Evolutionary conservation across 2,888 invertebrate species (phyloP).

Genomic region (Zhengitettix transpicula): DNA sequence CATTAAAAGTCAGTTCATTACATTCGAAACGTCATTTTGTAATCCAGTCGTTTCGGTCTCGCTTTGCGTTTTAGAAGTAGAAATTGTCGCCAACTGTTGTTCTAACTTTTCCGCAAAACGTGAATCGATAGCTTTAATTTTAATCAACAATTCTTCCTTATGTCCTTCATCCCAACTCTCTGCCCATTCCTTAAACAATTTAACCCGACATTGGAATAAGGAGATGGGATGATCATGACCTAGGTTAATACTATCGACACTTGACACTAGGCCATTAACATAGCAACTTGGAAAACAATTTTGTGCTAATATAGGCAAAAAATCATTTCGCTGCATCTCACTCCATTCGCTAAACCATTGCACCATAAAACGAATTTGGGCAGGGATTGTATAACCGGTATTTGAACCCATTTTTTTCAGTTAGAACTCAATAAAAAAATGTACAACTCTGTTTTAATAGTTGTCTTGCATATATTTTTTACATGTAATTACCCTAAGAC

Average conservation of each 20-base stretch:
- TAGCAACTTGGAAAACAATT: conserved; percentile 41
- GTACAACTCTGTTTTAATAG: too few relatives aligned
- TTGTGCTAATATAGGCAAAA: conserved; percentile 57
- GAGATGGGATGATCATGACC: conserved; percentile 53
- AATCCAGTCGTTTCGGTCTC: too few relatives aligned
- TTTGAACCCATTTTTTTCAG: conserved; percentile 12
- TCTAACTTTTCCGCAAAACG: conserved; percentile 49
- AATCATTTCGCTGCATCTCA: conserved; percentile 71
- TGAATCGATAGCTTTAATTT: conserved; percentile 52
- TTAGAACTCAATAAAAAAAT: too few relatives aligned
- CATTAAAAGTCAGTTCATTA: too few relatives aligned
- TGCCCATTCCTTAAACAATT: conserved; percentile 72
- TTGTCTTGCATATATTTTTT: too few relatives aligned
- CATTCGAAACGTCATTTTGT: too few relatives aligned
- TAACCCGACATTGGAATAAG: conserved; percentile 68
- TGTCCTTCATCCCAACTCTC: conserved; percentile 60
- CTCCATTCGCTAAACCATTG: conserved; percentile 86
- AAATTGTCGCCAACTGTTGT: too few relatives aligned
- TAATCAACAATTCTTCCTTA: conserved; percentile 47
- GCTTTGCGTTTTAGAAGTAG: too few relatives aligned
- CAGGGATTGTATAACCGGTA: conserved; percentile 34
- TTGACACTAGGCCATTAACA: conserved; percentile 56
- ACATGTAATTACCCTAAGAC: too few relatives aligned
- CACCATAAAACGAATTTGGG: conserved; percentile 62
- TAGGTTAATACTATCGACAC: conserved; percentile 46